Conservation (phyloP, 92 coral and sea anemone species). For the Micromussa lordhowensis region DNA sequence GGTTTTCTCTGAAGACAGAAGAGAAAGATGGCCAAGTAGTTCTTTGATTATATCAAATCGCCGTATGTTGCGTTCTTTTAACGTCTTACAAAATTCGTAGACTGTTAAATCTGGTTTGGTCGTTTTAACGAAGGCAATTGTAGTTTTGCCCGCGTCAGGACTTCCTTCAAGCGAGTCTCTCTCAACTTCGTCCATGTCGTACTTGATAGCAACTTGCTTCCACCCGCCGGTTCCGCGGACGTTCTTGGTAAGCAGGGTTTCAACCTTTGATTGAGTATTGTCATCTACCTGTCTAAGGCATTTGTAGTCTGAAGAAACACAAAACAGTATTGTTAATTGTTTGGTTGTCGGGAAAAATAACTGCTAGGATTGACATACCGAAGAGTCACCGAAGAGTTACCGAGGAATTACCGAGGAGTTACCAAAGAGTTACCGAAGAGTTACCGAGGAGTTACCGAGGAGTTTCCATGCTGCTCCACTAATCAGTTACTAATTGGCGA, state of each 20-base stretch:
- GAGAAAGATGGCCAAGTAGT: background rate
- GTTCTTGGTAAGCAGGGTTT: background rate
- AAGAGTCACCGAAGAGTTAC: background rate
- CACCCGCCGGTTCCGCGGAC: background rate
- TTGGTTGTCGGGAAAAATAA: background rate
- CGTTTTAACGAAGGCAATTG: background rate
- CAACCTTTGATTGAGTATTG: background rate
- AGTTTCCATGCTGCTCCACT: background rate
- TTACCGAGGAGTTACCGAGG: no score
- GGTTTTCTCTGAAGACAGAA: background rate
- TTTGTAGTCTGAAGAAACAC: background rate
- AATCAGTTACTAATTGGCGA: no score
- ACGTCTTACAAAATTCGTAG: conserved; percentile 27
- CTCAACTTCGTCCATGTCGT: background rate
- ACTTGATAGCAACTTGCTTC: background rate
- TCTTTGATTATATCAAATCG: conserved; percentile 28
- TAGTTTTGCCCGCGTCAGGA: background rate
- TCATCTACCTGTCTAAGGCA: background rate
- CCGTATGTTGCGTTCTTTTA: conserved; percentile 7
- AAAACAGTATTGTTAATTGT: no score
- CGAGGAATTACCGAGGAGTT: no score
- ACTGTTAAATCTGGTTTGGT: conserved; percentile 7
- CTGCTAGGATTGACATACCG: background rate
- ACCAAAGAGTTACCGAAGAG: background rate
- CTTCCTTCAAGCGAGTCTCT: background rate